Base-by-base conservation (phyloP, 2,888 invertebrate genomes). In the Pocota personata region DNA sequence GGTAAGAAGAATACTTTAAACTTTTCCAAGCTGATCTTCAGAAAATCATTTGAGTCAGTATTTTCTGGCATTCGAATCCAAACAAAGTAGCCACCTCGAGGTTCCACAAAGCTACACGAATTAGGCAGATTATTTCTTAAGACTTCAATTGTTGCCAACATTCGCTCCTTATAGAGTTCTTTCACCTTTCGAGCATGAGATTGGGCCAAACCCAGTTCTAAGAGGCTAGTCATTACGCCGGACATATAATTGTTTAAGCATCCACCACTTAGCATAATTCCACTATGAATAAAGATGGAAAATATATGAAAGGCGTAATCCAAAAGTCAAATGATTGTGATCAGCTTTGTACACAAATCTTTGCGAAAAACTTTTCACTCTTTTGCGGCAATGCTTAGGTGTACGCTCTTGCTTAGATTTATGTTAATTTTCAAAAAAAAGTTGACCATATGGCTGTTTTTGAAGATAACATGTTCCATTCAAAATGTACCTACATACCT, bases 51-150 rank as follows among this genome's bases (percentile, higher is more conserved):
- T 0, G 92, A 92, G 88, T 93, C 91, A 0, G 89, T 87, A 5
- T 87, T 37, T 4, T 84, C 60, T 0, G 95, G 94, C 52, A 95
- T 90, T 80, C 91, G 90, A 62, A 95, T 90, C 95, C 95, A 95
- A 52, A 95, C 90, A 83, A 95, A 95, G 88, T 94, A 95, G 8
- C 95, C 95, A 1, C 95, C 95, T 84, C 89, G 83, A 3, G 94
- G 93, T 52, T 90, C 89, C 1, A 89, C 73, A 87, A 93, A 93
- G 0, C 88, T 90, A 87, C 94, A 94, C 16, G 89, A 89, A 0
- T 76, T 37, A 7, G 94, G 94, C 50, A 94, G 88, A 83, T 92
- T 89, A 35, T 90, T 88, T 32, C 92, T 90, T 10, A 94, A 90
- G 19, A 92, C 89, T 3, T 91, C 88, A 87, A 93, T 92, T 37